These are phyloP conservation scores for Carassius carassius DNA, from an alignment of 2,113 vertebrate genomes.

Conservation along the genomic window DNA sequence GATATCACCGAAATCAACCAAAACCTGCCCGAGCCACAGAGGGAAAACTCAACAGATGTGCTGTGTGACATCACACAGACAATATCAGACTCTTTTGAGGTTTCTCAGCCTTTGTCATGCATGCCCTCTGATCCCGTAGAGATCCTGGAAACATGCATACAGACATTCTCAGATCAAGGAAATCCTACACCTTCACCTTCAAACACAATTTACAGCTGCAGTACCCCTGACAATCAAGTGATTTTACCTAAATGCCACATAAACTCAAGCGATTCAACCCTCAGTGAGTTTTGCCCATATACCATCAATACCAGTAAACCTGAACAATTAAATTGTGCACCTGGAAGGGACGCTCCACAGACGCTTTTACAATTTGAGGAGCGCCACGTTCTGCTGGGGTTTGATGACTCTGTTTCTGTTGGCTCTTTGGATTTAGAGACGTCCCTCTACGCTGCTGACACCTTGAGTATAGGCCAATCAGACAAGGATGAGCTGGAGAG, in stretches of 20 bases:
- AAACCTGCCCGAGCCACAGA: background rate
- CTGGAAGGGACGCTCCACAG: background rate
- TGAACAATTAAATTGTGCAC: background rate
- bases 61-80: background rate
- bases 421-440: constrained; percentile 33
- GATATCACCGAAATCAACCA: background rate
- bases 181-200: constrained; percentile 7
- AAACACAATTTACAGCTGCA: background rate
- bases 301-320: background rate
- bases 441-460: constrained; percentile 27
- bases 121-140: background rate
- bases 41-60: background rate
- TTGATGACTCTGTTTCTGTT: constrained; percentile 32
- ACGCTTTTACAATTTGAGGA: background rate
- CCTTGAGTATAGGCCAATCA: background rate
- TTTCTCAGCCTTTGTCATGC: background rate
- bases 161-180: background rate
- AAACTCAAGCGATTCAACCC: background rate
- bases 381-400: background rate
- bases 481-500: constrained; percentile 21
- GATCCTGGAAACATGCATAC: background rate
- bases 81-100: constrained; percentile 9
- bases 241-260: background rate
- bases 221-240: constrained; percentile 4
- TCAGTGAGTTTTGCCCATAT: constrained; percentile 5